Evolutionary conservation across 2,888 invertebrate genomes (phyloP), one percentile per base, ranked within the genome.

Genomic region (Euplagia quadripunctaria): DNA sequence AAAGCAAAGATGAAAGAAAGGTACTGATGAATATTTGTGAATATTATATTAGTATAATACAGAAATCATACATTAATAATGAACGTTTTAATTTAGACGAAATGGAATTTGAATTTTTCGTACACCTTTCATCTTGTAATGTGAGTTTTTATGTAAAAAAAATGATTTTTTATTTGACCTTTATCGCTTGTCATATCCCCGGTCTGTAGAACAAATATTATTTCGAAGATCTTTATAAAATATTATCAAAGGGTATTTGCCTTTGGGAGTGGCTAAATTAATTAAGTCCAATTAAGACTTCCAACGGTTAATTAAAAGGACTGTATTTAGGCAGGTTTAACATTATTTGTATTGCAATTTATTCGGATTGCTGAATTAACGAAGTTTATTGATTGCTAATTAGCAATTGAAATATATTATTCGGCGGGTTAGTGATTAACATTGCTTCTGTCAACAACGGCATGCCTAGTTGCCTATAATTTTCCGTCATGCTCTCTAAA

Each of bases 211-310:
- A 72, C n/a, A 68, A 31, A 58, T 73, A 83, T 70, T 79, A 41
- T 81, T 83, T 73, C 65, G 64, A 66, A 64, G 42, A 42, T 41
- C 65, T 51, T 72, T 55, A 42, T 49, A 58, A 65, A 77, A 1
- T 31, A 2, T 76, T 71, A 75, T 76, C 74, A 81, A 79, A 79
- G 74, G 65, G 42, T 75, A 65, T 74, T 80, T 69, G 43, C 64
- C 68, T 75, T 79, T 74, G 70, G 67, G 58, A 78, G 72, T 43
- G 75, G 49, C 70, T 41, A 75, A 75, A 73, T 71, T 75, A 82
- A 84, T 78, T 80, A 84, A 76, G 42, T 68, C 65, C 49, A 64
- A 64, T 51, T 73, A 58, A 71, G 73, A 74, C 76, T 76, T 75
- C 66, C 66, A 76, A 73, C 41, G 65, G 46, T 64, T 77, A 71